Percentiles rank a stretch among this genome's conserved stretches.
Conservation (phyloP, 2,888 invertebrate species). For the Callosobruchus maculatus region DNA sequence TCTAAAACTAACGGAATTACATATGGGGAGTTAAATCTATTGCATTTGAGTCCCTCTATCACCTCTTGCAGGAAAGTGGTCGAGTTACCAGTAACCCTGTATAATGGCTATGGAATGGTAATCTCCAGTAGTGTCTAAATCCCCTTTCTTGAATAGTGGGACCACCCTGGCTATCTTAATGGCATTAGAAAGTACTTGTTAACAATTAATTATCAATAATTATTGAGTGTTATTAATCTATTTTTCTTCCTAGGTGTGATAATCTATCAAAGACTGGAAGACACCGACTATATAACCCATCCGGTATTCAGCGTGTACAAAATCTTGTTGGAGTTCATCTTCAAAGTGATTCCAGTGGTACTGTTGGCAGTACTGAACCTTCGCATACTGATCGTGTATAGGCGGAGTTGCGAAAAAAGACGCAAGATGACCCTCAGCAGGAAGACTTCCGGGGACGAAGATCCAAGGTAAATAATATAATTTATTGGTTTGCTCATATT, state of each 20-base stretch:
- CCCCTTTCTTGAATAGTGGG: too few relatives aligned
- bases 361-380: constrained; percentile 63
- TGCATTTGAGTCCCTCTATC: too few relatives aligned
- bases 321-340: constrained; percentile 60
- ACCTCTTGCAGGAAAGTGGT: too few relatives aligned
- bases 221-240: neutral
- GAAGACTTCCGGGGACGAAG: constrained; percentile 57
- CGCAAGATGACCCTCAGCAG: constrained; percentile 63
- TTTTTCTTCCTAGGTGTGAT: constrained; percentile 23
- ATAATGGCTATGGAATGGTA: too few relatives aligned
- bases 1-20: too few relatives aligned
- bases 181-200: too few relatives aligned
- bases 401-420: constrained; percentile 61
- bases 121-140: too few relatives aligned
- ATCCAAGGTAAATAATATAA: constrained; percentile 46
- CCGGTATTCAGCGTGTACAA: constrained; percentile 54
- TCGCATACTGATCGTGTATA: constrained; percentile 63
- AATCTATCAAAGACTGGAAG: constrained; percentile 54
- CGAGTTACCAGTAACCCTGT: too few relatives aligned
- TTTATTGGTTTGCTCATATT: too few relatives aligned
- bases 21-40: too few relatives aligned
- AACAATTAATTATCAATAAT: too few relatives aligned
- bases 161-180: too few relatives aligned
- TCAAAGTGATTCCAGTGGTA: constrained; percentile 66
- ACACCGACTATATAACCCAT: constrained; percentile 39